Evolutionary conservation across 1,140 invertebrate genomes (phyloP).

Genomic region (Aphis craccivora): DNA sequence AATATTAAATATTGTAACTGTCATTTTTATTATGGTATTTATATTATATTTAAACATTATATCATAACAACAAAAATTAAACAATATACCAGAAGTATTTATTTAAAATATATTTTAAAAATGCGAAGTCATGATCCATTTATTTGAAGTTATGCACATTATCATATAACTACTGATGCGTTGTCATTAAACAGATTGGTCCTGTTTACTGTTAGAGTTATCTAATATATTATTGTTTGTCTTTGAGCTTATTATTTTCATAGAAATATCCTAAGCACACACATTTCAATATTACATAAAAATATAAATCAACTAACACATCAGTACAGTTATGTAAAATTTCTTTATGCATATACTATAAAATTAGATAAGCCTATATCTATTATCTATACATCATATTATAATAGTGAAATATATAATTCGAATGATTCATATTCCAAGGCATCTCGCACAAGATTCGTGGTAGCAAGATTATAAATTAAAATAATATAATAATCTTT

Average conservation of each 20-base stretch:
- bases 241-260: background rate
- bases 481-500: background rate
- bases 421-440: background rate
- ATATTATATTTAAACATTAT: background rate
- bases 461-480: background rate
- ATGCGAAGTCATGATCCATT: conserved; percentile 11
- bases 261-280: background rate
- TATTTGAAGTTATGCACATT: conserved; percentile 15
- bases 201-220: background rate
- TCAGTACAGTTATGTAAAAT: background rate
- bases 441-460: background rate
- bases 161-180: background rate
- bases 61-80: background rate
- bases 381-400: background rate
- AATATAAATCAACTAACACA: background rate
- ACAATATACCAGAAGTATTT: conserved; percentile 24
- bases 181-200: background rate
- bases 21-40: background rate
- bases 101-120: conserved; percentile 27
- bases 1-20: background rate
- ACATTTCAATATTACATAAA: background rate
- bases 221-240: conserved; percentile 4
- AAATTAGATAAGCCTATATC: background rate
- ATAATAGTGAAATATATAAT: background rate
- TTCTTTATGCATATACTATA: background rate